phyloP scores from a whole-genome alignment of 2,797 vertebrate genomes.

The Staurois parvus region DNA sequence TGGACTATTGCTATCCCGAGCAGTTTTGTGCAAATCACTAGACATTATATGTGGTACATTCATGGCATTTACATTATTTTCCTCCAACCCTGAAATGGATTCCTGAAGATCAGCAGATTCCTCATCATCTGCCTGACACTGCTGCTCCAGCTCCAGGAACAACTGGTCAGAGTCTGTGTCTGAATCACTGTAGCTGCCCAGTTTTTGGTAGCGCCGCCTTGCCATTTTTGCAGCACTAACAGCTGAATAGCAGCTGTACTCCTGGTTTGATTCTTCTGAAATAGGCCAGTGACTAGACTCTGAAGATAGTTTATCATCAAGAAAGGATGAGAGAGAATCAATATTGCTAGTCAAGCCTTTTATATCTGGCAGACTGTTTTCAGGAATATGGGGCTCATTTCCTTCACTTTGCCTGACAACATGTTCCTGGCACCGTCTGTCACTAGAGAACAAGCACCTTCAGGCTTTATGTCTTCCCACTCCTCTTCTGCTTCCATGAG shows the following conservation, averaged over 20 bases:
- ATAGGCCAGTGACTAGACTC: conserved; percentile 18
- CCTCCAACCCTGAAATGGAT: conserved; percentile 61
- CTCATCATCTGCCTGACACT: conserved; percentile 76
- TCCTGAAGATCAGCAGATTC: conserved; percentile 66
- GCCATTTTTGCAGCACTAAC: conserved; percentile 61
- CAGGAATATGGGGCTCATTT: conserved; percentile 70
- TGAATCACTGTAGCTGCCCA: conserved; percentile 69
- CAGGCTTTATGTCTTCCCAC: conserved; percentile 78
- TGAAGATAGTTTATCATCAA: neutral
- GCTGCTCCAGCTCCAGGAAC: conserved; percentile 81
- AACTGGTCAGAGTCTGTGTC: conserved; percentile 80
- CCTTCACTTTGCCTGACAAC: conserved; percentile 83
- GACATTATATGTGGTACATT: conserved; percentile 43
- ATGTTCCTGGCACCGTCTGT: conserved; percentile 70
- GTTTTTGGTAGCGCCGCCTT: conserved; percentile 52
- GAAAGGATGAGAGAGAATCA: neutral
- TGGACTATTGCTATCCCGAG: neutral
- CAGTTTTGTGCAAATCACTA: neutral
- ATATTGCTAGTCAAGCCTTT: conserved; percentile 52
- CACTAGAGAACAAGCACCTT: conserved; percentile 68
- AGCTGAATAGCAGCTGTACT: conserved; percentile 1
- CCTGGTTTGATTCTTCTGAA: conserved; percentile 53
- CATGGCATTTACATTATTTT: conserved; percentile 63
- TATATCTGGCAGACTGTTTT: neutral
- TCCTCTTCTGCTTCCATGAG: conserved; percentile 81